Evolutionary conservation across 92 coral and sea anemone species (phyloP), one percentile per base, ranked within the genome.

Genomic region (Phenganax subtilis): DNA sequence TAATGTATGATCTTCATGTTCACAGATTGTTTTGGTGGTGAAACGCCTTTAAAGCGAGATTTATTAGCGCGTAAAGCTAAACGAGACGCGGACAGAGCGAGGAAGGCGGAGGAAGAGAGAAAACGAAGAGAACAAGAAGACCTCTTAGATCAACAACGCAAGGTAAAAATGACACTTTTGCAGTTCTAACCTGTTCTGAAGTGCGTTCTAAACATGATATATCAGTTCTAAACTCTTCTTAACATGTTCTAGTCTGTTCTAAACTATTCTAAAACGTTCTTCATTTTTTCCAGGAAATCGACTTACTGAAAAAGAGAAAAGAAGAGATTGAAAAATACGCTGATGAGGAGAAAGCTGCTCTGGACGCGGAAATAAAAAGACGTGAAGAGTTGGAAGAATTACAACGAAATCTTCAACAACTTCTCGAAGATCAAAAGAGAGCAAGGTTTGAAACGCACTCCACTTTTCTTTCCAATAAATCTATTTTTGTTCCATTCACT

Each of bases 281-380:
- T 66, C 3, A 25, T 57, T 53, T 51, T 63, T 64, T 83, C 10
- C 76, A 93, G 97, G 97, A 93, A 84, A 85, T 93, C 59, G 93
- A 90, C 37, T 58, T 92, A 84, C 84, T 93, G 8, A 85, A 91
- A 53, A 88, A 89, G 80, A 90, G 90, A 31, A 90, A 91, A 16
- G 87, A 88, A 0, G 90, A 90, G 3, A 96, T 92, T n/a, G 97
- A 93, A 75, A 88, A 85, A n/a, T 90, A 87, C 55, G 96, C 96
- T 6, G 85, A 90, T 10, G 89, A 86, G 37, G 97, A 93, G 75
- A 90, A 92, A 57, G 93, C 85, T 56, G 88, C 88, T 25, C 66
- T 93, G 62, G 88, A 91, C 58, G 97, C 90, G 63, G 97, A 93
- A 75, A 88, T 89, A 11, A 86, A 85, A 17, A 83, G 90, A 59